phyloP scores from a whole-genome alignment of 2,888 invertebrate genomes.

The Loripinus fragilis region DNA sequence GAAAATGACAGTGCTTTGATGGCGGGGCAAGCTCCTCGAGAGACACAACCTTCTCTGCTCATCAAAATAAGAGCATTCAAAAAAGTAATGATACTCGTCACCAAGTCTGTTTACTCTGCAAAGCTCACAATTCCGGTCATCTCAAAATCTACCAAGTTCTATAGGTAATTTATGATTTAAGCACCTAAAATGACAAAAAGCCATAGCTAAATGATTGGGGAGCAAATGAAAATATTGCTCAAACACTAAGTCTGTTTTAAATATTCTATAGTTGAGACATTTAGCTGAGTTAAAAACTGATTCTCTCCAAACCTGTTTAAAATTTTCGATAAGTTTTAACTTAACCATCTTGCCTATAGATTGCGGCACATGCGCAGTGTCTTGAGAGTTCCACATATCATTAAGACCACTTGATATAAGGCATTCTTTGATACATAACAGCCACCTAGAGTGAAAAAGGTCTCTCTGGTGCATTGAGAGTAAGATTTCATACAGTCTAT shows the following conservation, averaged over 20 bases:
- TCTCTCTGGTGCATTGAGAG: not conserved
- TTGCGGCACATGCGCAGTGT: not conserved
- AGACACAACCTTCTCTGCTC: not conserved
- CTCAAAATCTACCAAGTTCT: too few species aligned
- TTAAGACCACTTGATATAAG: too few species aligned
- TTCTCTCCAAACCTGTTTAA: not conserved
- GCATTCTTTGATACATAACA: too few species aligned
- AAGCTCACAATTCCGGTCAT: not conserved
- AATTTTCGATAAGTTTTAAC: not conserved
- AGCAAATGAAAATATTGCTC: not conserved
- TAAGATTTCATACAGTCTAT: not conserved
- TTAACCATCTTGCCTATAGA: not conserved
- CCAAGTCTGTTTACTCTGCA: not conserved
- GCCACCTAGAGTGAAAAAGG: not conserved
- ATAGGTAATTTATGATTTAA: not conserved
- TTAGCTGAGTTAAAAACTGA: not conserved
- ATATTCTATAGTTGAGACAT: not conserved
- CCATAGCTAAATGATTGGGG: not conserved
- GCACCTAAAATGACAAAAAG: not conserved
- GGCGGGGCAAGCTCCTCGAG: slow-evolving; percentile 1
- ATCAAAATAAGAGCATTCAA: not conserved
- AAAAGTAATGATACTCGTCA: not conserved
- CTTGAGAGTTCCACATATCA: not conserved
- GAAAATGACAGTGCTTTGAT: not conserved
- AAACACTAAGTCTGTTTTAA: not conserved